Conservation (phyloP, 2,797 vertebrate species). For the Gobionotothen gibberifrons region DNA sequence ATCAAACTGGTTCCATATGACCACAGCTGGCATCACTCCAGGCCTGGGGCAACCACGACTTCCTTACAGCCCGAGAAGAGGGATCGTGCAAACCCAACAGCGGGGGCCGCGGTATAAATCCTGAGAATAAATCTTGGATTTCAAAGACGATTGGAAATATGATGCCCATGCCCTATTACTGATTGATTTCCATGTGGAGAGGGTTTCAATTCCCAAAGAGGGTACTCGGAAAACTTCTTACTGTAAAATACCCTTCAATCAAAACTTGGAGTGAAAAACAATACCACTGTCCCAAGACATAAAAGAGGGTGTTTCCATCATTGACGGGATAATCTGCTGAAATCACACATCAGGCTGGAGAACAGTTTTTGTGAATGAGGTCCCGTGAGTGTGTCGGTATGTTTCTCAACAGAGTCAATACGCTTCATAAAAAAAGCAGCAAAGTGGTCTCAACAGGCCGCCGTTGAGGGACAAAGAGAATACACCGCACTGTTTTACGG, state of each 20-base stretch:
- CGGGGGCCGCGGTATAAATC: slow-evolving; percentile 50
- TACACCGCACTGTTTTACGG: slow-evolving; percentile 57
- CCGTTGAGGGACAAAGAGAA: slow-evolving; percentile 48
- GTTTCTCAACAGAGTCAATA: slow-evolving; percentile 13
- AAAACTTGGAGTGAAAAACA: slow-evolving; percentile 9
- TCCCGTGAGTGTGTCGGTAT: slow-evolving; percentile 15
- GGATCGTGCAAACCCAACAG: slow-evolving; percentile 49
- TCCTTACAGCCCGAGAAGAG: slow-evolving; percentile 37
- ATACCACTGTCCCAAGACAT: background rate
- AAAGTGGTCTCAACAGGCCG: slow-evolving; percentile 38
- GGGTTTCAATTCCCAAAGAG: slow-evolving; percentile 27
- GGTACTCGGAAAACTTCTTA: background rate
- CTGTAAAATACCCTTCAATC: background rate
- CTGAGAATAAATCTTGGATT: slow-evolving; percentile 68
- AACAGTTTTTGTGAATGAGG: slow-evolving; percentile 15
- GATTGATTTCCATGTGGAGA: slow-evolving; percentile 54
- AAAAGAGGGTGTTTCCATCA: background rate
- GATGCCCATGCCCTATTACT: slow-evolving; percentile 43
- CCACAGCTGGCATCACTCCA: slow-evolving; percentile 65
- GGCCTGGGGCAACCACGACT: slow-evolving; percentile 49
- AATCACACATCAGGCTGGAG: background rate
- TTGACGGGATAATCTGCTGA: slow-evolving; percentile 5
- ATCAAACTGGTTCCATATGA: slow-evolving; percentile 84
- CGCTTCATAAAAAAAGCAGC: slow-evolving; percentile 48
- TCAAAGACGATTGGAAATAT: slow-evolving; percentile 70